Evolutionary conservation across 2,888 invertebrate genomes (phyloP), one percentile per base, ranked within the genome.

Genomic region (Automeris io): DNA sequence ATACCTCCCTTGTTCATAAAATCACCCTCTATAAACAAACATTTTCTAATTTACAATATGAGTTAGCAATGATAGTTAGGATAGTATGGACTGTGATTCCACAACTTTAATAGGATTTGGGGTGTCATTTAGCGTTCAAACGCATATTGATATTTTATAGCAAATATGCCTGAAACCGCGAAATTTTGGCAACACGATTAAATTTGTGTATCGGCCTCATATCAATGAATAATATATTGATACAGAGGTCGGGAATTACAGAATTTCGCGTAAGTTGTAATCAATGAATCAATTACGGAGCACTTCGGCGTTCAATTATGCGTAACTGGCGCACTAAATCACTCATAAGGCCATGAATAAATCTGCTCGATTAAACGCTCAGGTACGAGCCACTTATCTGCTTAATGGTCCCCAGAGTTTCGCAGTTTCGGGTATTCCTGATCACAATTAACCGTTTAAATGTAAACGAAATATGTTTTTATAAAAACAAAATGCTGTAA

Each of bases 281-380:
- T 39, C 22, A 19, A 22, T 3, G 26, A 29, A 34, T 26, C 34
- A 35, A 39, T 39, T 29, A 35, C 34, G 34, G 22, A 33, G 21
- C 34, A 34, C 39, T 34, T 35, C 22, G 13, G 7, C 12, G 16
- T 26, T 33, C 34, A 34, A 39, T 39, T 39, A 35, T 18, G 11
- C 34, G 23, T 23, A 32, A 23, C 23, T 12, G 5, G 19, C 22
- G 22, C 11, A 37, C 31, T 16, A 22, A 32, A 18, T 37, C 35
- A 25, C 25, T 35, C 25, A 24, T 37, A 37, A 29, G 37, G 22
- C 23, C 11, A 37, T 37, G 32, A 18, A 34, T 16, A 23, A 37
- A 16, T 23, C 31, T 22, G 22, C 8, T 21, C 22, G 40, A 31
- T 13, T 39, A 7, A 32, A 36, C 8, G 29, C 16, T 29, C 29